These are phyloP conservation scores for Corythoichthys haematopterus DNA, from an alignment of 2,113 vertebrate genomes.

Conservation along the genomic window DNA sequence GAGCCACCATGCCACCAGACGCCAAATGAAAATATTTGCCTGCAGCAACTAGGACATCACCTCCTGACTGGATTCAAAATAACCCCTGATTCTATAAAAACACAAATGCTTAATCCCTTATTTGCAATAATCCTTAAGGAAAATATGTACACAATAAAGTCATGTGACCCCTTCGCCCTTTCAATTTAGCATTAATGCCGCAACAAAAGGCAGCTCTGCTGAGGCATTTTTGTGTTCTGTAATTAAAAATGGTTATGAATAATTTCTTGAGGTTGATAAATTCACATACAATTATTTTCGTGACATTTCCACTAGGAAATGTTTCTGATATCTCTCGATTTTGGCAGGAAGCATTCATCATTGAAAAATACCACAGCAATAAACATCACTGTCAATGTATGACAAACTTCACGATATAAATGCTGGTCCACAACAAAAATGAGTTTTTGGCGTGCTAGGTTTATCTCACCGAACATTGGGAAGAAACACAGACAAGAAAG, in stretches of 20 bases:
- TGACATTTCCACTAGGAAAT: not conserved
- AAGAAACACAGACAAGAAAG: too few species aligned
- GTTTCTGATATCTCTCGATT: too few species aligned
- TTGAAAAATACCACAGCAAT: too few species aligned
- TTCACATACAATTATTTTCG: too few species aligned
- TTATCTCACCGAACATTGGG: too few species aligned
- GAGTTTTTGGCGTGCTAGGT: too few species aligned
- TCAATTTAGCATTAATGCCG: not conserved
- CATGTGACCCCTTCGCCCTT: not conserved
- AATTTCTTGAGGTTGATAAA: not conserved
- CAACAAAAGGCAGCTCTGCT: slow-evolving; percentile 13
- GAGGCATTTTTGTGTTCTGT: too few species aligned
- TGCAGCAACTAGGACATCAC: slow-evolving; percentile 10
- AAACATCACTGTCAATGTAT: too few species aligned
- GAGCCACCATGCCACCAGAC: slow-evolving; percentile 22
- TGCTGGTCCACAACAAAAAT: too few species aligned
- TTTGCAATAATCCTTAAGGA: not conserved
- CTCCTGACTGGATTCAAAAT: not conserved
- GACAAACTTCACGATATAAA: too few species aligned
- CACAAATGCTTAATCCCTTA: not conserved
- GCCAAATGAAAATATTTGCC: slow-evolving; percentile 34
- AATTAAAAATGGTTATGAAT: not conserved
- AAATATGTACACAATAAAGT: not conserved
- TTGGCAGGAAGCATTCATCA: too few species aligned
- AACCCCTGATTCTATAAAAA: not conserved